Base-by-base conservation (phyloP, 2,888 invertebrate genomes). In the Epiblema foenella region DNA sequence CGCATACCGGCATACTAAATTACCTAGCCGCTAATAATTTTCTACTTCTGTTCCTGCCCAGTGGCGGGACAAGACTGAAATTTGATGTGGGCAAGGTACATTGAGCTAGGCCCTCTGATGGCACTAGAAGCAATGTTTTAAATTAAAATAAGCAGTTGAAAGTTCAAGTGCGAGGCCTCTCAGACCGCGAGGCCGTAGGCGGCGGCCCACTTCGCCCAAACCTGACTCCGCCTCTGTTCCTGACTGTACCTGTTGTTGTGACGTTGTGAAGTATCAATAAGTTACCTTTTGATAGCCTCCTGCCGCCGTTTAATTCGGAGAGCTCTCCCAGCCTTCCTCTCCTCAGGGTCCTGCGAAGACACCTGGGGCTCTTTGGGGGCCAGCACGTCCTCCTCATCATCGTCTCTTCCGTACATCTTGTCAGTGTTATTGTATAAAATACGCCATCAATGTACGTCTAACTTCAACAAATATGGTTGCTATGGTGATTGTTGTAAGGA, bases 321-420 rank as follows among this genome's bases (percentile, higher is more conserved):
- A 73, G 94, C 90, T 70, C 97, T 93, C 0, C 95, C 97, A 54
- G 95, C 91, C 86, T 96, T 97, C 77, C 97, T 89, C 85, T 97
- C 96, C 60, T 94, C 93, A 10, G 96, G 94, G 84, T 96, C 95
- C 5, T 84, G 80, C 0, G 97, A 96, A 0, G 93, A 94, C 42
- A 95, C 90, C 76, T 95, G 94, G 1, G 95, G 95, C 77, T 95
- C 95, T 70, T 91, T 93, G 0, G 93, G 90, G 9, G 89, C 91
- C 76, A 92, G 78, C 3, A 92, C 88, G 81, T 93, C 89, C 11
- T 93, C 92, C n/a, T 93, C 92, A 33, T 90, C 91, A 0, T 91
- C 90, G 24, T 90, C 90, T 46, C 46, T 60, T 0, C 85, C 85
- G 60, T 77, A 52, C 64, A 81, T 8, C 80, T 80, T 42, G 80